Base-by-base conservation (phyloP, 2,888 invertebrate genomes). In the Apamea crenata region DNA sequence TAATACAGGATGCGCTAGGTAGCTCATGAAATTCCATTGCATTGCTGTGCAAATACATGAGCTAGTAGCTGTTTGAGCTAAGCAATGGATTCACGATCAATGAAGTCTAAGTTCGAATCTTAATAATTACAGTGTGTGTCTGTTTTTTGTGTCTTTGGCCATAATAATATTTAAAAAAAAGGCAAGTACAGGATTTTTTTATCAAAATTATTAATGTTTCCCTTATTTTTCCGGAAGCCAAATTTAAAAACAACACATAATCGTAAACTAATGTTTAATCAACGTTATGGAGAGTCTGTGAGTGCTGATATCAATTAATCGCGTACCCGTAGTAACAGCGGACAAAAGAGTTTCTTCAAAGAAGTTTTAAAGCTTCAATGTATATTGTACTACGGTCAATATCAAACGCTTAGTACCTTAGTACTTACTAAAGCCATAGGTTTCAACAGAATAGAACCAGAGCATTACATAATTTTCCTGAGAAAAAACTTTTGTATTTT, bases 401-500 rank as follows among this genome's bases (percentile, higher is more conserved):
- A 66, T 69, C 18, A 59, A 81, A 32, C 63, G 21, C 6, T 32
- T 44, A 44, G 40, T 63, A 36, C 36, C 36, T 36, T 36, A 36
- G 10, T 40, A 36, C 25, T 25, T 16, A 78, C 21, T 32, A 69
- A 65, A 40, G 10, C 56, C n/a, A 25, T 25, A 50, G 25, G 6
- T 44, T 70, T 36, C 18, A 65, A 40, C 0, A 59, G 16, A 21
- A 53, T 47, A 4, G 1, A 47, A 18, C 0, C 16, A 25, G 1
- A 77, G 32, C 1, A 56, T 5, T 56, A 36, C 25, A 59, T 29
- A 18, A 36, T 32, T 44, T 75, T 16, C 0, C 12, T 0, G 36
- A 40, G 14, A 71, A 63, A 29, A 79, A 10, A 18, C 25, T 65
- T 81, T 65, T 65, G 16, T 79, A 4, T 6, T 72, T 81, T 29